Base-by-base conservation (phyloP, 2,888 invertebrate species). In the Actias luna region DNA sequence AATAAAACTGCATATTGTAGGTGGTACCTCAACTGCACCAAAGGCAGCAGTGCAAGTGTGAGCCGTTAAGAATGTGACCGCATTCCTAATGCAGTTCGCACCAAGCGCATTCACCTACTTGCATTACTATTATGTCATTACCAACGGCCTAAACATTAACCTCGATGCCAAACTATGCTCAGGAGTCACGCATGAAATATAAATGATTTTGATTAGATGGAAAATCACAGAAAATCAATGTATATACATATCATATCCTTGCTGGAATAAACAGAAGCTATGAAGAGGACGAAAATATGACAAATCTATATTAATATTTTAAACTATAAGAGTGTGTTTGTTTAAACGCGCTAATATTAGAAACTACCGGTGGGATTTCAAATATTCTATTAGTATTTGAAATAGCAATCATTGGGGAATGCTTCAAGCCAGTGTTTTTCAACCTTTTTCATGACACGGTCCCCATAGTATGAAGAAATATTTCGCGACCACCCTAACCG, bases 51-150 rank as follows among this genome's bases (percentile, higher is more conserved):
- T 81, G 84, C 85, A 82, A 84, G 82, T 84, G 84, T 80, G 76
- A 77, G 77, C 86, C 83, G 87, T 85, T 88, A 88, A 87, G 87
- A 85, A 88, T 88, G 88, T 77, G 84, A 85, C 87, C 85, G 85
- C 88, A 89, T 87, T 89, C 85, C 87, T 68, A 78, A 42, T 75
- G 77, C 77, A 75, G 77, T 74, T 75, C 77, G 69, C 70, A 80
- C 75, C 75, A 74, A 75, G 79, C 75, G 79, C 82, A 78, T 81
- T 85, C 80, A 80, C 83, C 82, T 76, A 85, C 84, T 85, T 79
- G 77, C 81, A 83, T 78, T 66, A 77, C 75, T 78, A 82, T 89
- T 88, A 88, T 87, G 84, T 89, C 87, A 90, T 85, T 87, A 83
- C 80, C 83, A 83, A 70, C 75, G 81, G 75, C 81, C 82, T 84